Evolutionary conservation across 1,140 invertebrate genomes (phyloP), one percentile per base, ranked within the genome.

Genomic region (Grapholita molesta): DNA sequence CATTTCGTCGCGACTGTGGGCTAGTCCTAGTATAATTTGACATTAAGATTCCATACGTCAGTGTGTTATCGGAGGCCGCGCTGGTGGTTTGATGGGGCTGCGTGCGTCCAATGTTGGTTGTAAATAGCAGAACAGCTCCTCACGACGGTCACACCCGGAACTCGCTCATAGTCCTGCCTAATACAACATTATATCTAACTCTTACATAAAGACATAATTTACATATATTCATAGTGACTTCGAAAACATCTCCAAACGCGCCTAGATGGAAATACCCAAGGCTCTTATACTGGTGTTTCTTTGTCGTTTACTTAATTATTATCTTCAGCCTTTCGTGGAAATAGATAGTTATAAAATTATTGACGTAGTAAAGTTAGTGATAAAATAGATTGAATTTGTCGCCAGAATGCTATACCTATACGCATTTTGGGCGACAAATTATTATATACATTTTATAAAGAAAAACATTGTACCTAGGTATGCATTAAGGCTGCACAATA

Each of bases 61-160:
- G n/a, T n/a, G 38, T n/a, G 15, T 15, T 15, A 42, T 2, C 38
- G 5, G 38, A 42, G 38, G 5, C 12, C 38, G 15, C 5, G 7
- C n/a, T 42, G n/a, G 12, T 12, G 38, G 38, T 42, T 42, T 42
- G 38, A 12, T 42, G 38, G 6, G 38, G 38, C 38, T n/a, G n/a
- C 12, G 12, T 42, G 12, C 12, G 23, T 2, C 24, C 3, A 25
- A 28, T 28, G 9, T 57, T 12, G 24, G 24, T 57, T 42, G 38
- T 42, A 12, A 42, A 42, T 42, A 15, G 6, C 38, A 42, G 38
- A 6, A 6, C 53, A 57, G 24, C 53, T 21, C 52, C 18, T 53
- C 52, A n/a, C 38, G 38, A 18, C 38, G n/a, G 18, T 71, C 71
- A 71, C 68, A 67, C 71, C 69, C 77, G 77, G 77, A 79, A 79